A percentile compares a stretch with the other conserved stretches of the same genome.
Conservation (phyloP, 2,888 invertebrate genomes). For the Digitonthophagus gazella region DNA sequence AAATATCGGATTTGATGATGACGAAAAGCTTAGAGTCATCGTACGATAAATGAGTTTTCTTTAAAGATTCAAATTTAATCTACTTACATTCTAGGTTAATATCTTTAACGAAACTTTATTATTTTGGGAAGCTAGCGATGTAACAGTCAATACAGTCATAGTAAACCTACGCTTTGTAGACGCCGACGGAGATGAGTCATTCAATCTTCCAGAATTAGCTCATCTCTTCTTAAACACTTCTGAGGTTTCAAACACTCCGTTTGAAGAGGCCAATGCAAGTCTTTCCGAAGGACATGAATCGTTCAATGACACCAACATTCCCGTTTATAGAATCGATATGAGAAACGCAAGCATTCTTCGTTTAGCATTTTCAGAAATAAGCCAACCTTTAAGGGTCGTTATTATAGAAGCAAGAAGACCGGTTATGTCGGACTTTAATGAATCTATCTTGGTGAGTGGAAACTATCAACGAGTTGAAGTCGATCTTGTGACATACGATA, state of each 20-base stretch:
- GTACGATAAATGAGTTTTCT: constrained; percentile 1
- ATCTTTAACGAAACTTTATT: not conserved
- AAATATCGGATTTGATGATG: constrained; percentile 10
- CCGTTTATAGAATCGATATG: constrained; percentile 1
- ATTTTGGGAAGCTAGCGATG: not conserved
- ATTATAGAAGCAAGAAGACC: not conserved
- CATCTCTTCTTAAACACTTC: not conserved
- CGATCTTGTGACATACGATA: not conserved
- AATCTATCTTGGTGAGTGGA: not conserved
- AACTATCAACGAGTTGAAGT: not conserved
- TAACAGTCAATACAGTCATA: not conserved
- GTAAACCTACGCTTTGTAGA: not conserved
- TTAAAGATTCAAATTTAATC: not conserved
- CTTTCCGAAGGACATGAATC: not conserved
- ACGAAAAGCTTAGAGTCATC: not conserved
- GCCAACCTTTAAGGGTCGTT: not conserved
- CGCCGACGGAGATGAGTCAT: not conserved
- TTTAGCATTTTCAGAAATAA: not conserved
- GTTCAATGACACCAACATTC: not conserved
- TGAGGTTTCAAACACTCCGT: not conserved
- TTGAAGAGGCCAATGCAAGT: not conserved
- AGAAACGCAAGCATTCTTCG: not conserved
- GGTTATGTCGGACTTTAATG: not conserved
- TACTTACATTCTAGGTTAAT: not conserved
- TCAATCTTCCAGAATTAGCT: not conserved